phyloP scores from a whole-genome alignment of 2,797 vertebrate species.

The Phoeniculus purpureus region DNA sequence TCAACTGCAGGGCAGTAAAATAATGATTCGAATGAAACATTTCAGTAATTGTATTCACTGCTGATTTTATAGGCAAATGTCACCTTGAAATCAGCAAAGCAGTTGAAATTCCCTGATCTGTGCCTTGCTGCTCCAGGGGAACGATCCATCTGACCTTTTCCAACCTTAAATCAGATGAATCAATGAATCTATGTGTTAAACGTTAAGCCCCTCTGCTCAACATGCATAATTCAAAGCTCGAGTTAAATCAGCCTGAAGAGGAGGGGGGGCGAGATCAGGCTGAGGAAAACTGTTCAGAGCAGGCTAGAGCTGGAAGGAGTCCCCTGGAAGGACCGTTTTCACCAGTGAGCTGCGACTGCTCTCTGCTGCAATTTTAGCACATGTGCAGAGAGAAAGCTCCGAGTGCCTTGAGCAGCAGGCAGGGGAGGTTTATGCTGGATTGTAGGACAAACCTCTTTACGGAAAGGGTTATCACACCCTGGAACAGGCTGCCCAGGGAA shows the following conservation, averaged over 20 bases:
- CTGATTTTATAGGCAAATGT: not conserved
- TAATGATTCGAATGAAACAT: not conserved
- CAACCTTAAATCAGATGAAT: slow-evolving; percentile 39
- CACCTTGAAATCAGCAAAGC: slow-evolving; percentile 10
- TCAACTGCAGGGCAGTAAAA: not conserved
- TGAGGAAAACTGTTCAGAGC: not conserved
- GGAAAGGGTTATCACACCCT: no score
- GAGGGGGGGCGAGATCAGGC: not conserved
- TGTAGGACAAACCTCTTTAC: no score
- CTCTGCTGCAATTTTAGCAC: slow-evolving; percentile 29
- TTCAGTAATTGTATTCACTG: not conserved
- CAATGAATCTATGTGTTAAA: not conserved
- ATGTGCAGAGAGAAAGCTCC: not conserved
- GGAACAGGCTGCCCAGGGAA: no score
- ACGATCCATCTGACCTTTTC: not conserved
- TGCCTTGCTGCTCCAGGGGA: not conserved
- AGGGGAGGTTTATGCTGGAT: no score
- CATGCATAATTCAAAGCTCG: not conserved
- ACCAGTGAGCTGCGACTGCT: not conserved
- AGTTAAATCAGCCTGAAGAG: not conserved
- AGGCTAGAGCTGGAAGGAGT: not conserved
- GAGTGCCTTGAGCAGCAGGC: not conserved
- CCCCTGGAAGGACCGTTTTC: not conserved
- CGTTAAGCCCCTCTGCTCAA: not conserved
- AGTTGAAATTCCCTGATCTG: slow-evolving; percentile 13